phyloP scores from a whole-genome alignment of 2,797 vertebrate genomes.

The Acipenser transmontanus region DNA sequence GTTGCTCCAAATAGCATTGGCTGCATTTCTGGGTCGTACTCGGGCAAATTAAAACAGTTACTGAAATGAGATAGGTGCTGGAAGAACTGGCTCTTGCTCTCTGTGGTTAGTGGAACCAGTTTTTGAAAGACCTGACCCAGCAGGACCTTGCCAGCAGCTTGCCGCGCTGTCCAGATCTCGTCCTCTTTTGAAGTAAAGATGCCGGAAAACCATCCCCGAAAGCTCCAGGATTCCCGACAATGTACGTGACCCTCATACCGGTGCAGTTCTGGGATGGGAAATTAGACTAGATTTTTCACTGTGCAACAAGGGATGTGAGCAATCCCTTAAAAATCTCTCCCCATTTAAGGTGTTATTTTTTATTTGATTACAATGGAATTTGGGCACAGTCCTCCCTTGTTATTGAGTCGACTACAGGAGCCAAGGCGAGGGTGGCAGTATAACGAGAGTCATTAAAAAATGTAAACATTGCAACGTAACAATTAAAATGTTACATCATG shows the following conservation, averaged over 20 bases:
- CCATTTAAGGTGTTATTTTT: too few relatives aligned
- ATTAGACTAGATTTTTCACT: too few relatives aligned
- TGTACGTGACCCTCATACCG: conserved; percentile 49
- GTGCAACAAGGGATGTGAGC: too few relatives aligned
- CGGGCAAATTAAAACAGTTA: accelerated
- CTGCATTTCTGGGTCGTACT: background rate
- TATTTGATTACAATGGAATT: too few relatives aligned
- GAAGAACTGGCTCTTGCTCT: conserved; percentile 23
- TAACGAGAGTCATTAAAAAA: too few relatives aligned
- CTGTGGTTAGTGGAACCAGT: conserved; percentile 19
- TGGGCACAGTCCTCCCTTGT: too few relatives aligned
- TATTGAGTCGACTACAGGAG: too few relatives aligned
- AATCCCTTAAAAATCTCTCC: too few relatives aligned
- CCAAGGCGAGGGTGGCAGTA: too few relatives aligned
- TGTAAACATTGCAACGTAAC: too few relatives aligned
- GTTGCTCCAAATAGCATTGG: background rate
- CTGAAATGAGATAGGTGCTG: background rate
- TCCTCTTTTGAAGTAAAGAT: accelerated
- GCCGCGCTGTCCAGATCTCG: conserved; percentile 31
- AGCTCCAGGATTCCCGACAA: background rate
- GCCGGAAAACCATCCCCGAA: accelerated
- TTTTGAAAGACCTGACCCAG: conserved; percentile 41
- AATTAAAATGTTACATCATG: too few relatives aligned
- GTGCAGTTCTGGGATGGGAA: conserved; percentile 40
- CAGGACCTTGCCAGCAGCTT: conserved; percentile 33